A percentile compares a stretch with the other conserved stretches of the same genome.
Evolutionary conservation across 2,113 vertebrate genomes (phyloP).

Genomic region (Ceuthmochares aereus): DNA sequence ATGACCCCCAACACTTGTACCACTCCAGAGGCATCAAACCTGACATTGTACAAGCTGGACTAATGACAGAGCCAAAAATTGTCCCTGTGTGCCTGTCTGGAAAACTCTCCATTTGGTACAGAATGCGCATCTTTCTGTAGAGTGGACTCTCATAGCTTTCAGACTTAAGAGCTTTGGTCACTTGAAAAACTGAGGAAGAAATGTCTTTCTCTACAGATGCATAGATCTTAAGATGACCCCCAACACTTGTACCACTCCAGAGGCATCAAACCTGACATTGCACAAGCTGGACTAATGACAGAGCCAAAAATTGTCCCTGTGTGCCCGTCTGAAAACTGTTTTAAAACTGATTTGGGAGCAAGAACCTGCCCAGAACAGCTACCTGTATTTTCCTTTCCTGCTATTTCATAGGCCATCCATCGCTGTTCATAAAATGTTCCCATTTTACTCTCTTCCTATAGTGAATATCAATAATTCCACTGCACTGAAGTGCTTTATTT

Average conservation of each 20-base stretch:
- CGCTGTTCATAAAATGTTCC: neutral
- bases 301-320: neutral
- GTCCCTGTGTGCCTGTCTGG: fast-evolving
- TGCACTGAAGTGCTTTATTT: neutral
- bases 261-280: neutral
- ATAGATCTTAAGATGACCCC: neutral
- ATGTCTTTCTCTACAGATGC: fast-evolving
- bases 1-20: neutral
- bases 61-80: neutral
- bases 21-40: neutral
- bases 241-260: neutral
- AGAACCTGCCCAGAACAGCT: neutral
- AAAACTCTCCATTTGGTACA: neutral
- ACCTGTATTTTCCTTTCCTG: neutral
- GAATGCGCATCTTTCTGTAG: neutral
- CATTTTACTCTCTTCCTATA: neutral
- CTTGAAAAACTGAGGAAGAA: neutral
- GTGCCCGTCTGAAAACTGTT: neutral
- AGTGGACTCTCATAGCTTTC: neutral
- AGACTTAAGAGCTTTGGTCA: neutral
- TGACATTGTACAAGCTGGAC: neutral
- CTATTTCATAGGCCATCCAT: fast-evolving
- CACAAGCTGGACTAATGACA: neutral
- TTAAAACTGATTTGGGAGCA: neutral
- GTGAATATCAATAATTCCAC: neutral